Percentiles rank a stretch among this genome's conserved stretches.
Conservation (phyloP, 1,140 invertebrate genomes). For the Nylanderia fulva region DNA sequence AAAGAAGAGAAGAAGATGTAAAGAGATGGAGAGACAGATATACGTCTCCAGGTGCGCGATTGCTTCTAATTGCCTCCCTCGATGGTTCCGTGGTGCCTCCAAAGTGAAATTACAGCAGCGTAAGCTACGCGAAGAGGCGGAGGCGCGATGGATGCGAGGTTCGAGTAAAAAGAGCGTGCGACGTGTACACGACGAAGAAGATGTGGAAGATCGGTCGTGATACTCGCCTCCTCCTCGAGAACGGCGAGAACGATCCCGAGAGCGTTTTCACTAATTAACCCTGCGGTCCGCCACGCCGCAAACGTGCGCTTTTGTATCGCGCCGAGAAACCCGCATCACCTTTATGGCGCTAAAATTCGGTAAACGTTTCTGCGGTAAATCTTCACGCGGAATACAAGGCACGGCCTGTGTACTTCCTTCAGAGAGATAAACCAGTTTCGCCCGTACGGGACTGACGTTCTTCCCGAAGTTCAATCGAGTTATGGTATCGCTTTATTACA, state of each 20-base stretch:
- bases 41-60: slow-evolving; percentile 73
- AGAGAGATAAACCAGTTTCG: slow-evolving; percentile 40
- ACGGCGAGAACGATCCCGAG: slow-evolving; percentile 59
- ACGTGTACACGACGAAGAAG: slow-evolving; percentile 31
- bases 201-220: slow-evolving; percentile 49
- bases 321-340: slow-evolving; percentile 2
- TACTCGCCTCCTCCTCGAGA: slow-evolving; percentile 11
- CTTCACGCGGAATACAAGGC: slow-evolving; percentile 9
- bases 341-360: slow-evolving; percentile 46
- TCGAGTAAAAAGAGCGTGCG: slow-evolving; percentile 56
- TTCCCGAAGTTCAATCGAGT: background rate
- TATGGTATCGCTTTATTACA: background rate
- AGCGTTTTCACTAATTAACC: slow-evolving; percentile 73
- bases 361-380: slow-evolving; percentile 56
- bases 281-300: slow-evolving; percentile 19
- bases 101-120: slow-evolving; percentile 73
- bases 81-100: slow-evolving; percentile 59
- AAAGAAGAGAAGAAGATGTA: background rate
- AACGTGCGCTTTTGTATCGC: slow-evolving; percentile 28
- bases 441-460: background rate
- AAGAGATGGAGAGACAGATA: background rate
- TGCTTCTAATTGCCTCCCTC: slow-evolving; percentile 75
- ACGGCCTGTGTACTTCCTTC: background rate
- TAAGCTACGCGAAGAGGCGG: slow-evolving; percentile 19
- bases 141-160: background rate